These are phyloP conservation scores for Sinocyclocheilus rhinocerous DNA, from an alignment of 2,113 vertebrate genomes.

Conservation along the genomic window DNA sequence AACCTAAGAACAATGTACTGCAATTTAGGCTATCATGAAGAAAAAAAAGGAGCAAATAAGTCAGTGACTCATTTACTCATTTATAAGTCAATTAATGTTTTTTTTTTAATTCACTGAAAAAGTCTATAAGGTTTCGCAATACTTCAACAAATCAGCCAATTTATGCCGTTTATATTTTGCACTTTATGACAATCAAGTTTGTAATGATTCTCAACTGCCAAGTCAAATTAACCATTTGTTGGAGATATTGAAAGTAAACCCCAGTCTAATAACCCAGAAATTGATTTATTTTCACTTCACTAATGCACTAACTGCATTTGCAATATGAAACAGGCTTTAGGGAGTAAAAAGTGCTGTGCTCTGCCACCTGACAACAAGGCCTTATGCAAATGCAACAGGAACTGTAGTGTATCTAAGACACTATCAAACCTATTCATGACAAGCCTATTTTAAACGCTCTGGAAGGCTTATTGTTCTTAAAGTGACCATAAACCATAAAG, in stretches of 20 bases:
- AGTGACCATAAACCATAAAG: not conserved
- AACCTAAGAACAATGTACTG: not conserved
- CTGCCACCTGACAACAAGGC: not conserved
- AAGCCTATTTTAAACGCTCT: conserved; percentile 11
- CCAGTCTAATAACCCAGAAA: not conserved
- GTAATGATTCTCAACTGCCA: not conserved
- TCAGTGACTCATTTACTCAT: not conserved
- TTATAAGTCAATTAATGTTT: not conserved
- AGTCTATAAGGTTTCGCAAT: not conserved
- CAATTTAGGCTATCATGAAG: no score
- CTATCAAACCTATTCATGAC: conserved; percentile 10
- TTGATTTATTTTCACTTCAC: not conserved
- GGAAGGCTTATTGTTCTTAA: not conserved
- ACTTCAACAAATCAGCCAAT: not conserved
- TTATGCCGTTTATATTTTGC: not conserved
- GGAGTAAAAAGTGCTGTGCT: not conserved
- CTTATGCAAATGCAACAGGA: not conserved
- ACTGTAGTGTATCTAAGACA: not conserved
- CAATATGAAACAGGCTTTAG: not conserved
- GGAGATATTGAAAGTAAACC: not conserved
- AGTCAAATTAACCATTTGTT: not conserved
- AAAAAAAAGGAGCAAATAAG: no score
- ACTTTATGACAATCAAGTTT: not conserved
- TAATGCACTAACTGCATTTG: not conserved
- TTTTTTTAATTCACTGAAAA: not conserved